phyloP scores from a whole-genome alignment of 2,888 invertebrate genomes.

The Volucella bombylans region DNA sequence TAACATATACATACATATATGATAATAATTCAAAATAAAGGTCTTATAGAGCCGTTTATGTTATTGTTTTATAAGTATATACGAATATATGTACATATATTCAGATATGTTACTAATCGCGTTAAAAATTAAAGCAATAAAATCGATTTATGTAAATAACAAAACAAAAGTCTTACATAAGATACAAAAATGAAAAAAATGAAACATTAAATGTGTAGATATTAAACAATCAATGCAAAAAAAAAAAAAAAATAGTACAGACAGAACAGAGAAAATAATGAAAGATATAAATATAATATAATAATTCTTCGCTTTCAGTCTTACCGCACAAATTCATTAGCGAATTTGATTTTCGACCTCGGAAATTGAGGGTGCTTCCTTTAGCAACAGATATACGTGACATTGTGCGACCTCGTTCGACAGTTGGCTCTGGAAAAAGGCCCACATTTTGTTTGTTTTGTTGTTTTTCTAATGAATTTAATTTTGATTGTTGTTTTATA shows the following conservation, averaged over 20 bases:
- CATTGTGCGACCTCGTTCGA: slow-evolving; percentile 85
- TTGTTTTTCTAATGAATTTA: slow-evolving; percentile 56
- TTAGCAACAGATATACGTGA: slow-evolving; percentile 90
- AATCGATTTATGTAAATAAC: neutral
- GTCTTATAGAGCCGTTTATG: no score
- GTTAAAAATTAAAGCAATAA: neutral
- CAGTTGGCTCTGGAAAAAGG: slow-evolving; percentile 82
- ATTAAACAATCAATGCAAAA: slow-evolving; percentile 32
- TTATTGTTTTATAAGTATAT: no score
- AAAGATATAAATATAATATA: slow-evolving; percentile 16
- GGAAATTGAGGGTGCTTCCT: slow-evolving; percentile 92
- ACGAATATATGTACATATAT: no score
- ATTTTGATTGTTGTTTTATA: slow-evolving; percentile 43
- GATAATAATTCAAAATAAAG: no score
- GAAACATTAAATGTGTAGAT: neutral
- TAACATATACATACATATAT: no score
- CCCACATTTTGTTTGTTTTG: slow-evolving; percentile 72
- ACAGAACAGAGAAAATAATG: slow-evolving; percentile 66
- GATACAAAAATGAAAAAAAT: slow-evolving; percentile 4
- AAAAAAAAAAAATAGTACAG: slow-evolving; percentile 63
- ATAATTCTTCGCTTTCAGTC: slow-evolving; percentile 82
- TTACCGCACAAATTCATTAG: slow-evolving; percentile 98
- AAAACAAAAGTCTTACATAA: slow-evolving; percentile 5
- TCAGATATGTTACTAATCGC: no score
- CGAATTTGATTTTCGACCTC: slow-evolving; percentile 95